These are phyloP conservation scores for Procambarus clarkii DNA, from an alignment of 1,140 invertebrate species.

Conservation along the genomic window DNA sequence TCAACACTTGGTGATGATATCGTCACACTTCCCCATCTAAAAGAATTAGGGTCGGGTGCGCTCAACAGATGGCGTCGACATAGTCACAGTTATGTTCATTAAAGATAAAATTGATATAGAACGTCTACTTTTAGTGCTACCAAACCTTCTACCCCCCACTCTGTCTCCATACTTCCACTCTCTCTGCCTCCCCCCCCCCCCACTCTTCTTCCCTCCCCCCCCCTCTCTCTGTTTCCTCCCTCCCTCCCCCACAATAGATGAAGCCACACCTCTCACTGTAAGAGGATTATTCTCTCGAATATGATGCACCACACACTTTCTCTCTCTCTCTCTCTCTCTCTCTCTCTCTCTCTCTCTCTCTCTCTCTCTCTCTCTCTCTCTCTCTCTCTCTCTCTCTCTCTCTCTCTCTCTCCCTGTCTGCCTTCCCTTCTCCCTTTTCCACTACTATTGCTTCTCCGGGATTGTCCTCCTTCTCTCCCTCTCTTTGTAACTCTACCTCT, in stretches of 20 bases:
- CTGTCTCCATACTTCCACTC: not conserved
- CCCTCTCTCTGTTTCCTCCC: not conserved
- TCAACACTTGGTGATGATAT: too few species aligned
- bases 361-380: too few species aligned
- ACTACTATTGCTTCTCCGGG: not conserved
- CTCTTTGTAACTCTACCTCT: too few species aligned
- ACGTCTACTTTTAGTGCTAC: too few species aligned
- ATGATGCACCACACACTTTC: not conserved
- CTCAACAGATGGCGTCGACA: too few species aligned
- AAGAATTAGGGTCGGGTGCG: too few species aligned
- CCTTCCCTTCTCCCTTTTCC: not conserved
- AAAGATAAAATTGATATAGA: too few species aligned
- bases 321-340: not conserved
- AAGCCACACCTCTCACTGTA: not conserved
- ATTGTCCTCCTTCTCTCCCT: not conserved
- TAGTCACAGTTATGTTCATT: too few species aligned
- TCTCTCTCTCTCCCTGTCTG: too few species aligned
- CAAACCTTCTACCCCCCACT: not conserved
- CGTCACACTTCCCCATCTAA: too few species aligned
- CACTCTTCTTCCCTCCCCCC: too few species aligned
- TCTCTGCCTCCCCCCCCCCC: not conserved
- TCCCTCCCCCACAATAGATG: not conserved
- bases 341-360: not conserved
- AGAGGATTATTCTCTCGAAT: not conserved
- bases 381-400: too few species aligned